A percentile compares a stretch with the other conserved stretches of the same genome.
These are phyloP conservation scores for Taxidea taxus DNA, from an alignment of 2,113 vertebrate genomes.

Conservation along the genomic window DNA sequence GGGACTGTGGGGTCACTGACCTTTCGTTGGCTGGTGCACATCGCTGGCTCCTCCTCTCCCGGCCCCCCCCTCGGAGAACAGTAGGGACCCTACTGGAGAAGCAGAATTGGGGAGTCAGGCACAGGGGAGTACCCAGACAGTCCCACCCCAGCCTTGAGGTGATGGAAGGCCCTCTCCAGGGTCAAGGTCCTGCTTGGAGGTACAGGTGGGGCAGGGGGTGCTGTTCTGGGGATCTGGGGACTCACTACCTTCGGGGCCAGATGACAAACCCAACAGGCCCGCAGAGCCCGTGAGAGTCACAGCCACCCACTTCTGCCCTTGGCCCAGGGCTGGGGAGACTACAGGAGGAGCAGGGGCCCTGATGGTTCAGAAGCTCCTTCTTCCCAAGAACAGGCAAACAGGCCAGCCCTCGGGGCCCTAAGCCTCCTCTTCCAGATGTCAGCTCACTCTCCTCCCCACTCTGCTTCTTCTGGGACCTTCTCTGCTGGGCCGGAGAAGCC, in stretches of 20 bases:
- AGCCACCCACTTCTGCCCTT: not conserved
- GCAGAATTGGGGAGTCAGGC: conserved; percentile 79
- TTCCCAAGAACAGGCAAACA: not conserved
- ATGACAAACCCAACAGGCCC: not conserved
- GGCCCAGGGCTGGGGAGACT: not conserved
- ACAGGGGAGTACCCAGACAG: conserved; percentile 10
- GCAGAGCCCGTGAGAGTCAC: not conserved
- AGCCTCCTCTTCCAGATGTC: not conserved
- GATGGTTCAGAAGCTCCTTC: not conserved
- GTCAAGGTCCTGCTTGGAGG: not conserved
- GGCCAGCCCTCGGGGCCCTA: not conserved
- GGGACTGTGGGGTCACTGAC: conserved; percentile 67
- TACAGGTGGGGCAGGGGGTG: not conserved
- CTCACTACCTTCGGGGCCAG: not conserved
- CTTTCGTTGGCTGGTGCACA: conserved; percentile 79
- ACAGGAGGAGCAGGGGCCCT: not conserved
- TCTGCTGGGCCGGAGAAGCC: not conserved
- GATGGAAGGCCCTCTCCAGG: not conserved
- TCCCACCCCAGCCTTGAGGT: conserved; percentile 64
- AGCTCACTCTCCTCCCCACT: not conserved
- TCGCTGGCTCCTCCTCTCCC: conserved; percentile 81
- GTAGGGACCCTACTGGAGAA: conserved; percentile 83
- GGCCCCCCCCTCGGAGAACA: conserved; percentile 83
- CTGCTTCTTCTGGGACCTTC: not conserved
- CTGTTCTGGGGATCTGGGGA: not conserved